Evolutionary conservation across 2,888 invertebrate genomes (phyloP), one percentile per base, ranked within the genome.

Genomic region (Apotomis betuletana): DNA sequence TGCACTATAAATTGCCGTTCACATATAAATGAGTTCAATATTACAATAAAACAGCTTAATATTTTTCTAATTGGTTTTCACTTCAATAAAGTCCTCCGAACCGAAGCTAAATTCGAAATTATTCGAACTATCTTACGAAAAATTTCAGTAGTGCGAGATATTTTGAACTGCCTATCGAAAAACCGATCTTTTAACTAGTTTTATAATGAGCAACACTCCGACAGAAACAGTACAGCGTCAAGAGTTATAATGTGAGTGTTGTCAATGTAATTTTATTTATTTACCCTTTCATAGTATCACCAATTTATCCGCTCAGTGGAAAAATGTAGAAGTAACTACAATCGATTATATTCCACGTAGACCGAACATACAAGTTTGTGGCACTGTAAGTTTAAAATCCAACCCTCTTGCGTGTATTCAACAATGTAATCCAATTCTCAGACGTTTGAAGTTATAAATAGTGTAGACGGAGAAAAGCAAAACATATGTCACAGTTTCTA

Each of bases 191-290:
- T 59, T 59, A 38, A 54, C 59, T 41, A 6, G 36, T 6, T 41
- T 9, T 70, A 59, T 63, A 65, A 70, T 59, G 64, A 65, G 70
- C 9, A 10, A 15, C 70, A 65, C 58, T 54, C 70, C 57, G 46
- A 58, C 62, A 70, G 46, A 70, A 59, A 58, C 59, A 70, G 13
- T 54, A 70, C 70, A 51, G 60, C 60, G 49, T 9, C 49, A 49
- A 49, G 6, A 49, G 6, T 49, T 8, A 15, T 46, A 13, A 3
- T 27, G 41, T 38, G 12, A 60, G 10, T 13, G 9, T 12, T 10
- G 38, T n/a, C 36, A n/a, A 6, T 58, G 10, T 38, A 0, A 6
- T 38, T 36, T 36, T 15, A 12, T 15, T 6, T 57, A 36, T 41
- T 41, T 41, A 6, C 5, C 41, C 3, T 41, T 0, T 41, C 41